Percentiles rank a stretch among this genome's conserved stretches.
Conservation (phyloP, 2,797 vertebrate genomes). For the Eleutherodactylus coqui region DNA sequence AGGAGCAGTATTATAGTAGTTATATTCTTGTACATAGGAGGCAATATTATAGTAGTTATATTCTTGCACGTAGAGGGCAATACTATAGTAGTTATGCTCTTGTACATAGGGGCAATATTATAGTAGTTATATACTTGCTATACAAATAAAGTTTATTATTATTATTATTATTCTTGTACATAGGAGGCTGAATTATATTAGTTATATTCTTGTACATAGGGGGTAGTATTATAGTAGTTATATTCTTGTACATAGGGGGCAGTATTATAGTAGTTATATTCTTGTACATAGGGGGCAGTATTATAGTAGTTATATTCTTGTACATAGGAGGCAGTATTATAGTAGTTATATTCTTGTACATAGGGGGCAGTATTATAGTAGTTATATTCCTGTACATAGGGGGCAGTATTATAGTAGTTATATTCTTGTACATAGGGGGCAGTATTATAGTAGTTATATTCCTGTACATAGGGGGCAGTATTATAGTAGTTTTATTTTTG, state of each 20-base stretch:
- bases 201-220: background rate
- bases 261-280: background rate
- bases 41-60: constrained; percentile 11
- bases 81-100: constrained; percentile 9
- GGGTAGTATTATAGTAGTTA: background rate
- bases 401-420: constrained; percentile 1
- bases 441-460: constrained; percentile 14
- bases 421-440: background rate
- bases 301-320: background rate
- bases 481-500: background rate
- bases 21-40: constrained; percentile 12
- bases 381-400: too few species aligned
- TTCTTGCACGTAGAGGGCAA: background rate
- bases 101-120: background rate
- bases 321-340: background rate
- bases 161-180: too few species aligned
- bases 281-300: background rate
- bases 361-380: too few species aligned
- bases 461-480: background rate
- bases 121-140: constrained; percentile 11
- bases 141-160: too few species aligned
- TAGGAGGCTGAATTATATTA: too few species aligned
- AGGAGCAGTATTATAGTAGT: constrained; percentile 12
- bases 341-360: background rate
- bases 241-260: background rate